Evolutionary conservation across 2,113 vertebrate species (phyloP), one percentile per base, ranked within the genome.

Genomic region (Anoplopoma fimbria): DNA sequence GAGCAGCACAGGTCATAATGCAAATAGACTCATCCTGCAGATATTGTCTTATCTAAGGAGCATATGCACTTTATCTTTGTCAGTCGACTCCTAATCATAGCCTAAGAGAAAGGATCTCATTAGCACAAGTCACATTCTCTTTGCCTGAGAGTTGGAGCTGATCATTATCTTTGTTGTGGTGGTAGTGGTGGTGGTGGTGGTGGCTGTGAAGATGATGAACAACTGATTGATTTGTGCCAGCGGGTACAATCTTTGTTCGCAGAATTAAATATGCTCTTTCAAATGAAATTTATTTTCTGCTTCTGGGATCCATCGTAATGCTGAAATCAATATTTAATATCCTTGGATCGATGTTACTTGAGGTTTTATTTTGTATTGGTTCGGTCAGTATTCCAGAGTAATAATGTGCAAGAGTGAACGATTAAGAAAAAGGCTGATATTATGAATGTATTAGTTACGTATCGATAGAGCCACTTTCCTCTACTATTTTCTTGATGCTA

Each of bases 251-350:
- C 88, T 88, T 89, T 92, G 89, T 90, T 87, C 79, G 17, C 71
- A 79, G 61, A 91, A 91, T 93, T 93, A 91, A 91, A 87, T 87
- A 91, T 93, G 90, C 88, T 90, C 82, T 89, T 92, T 93, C 82
- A 89, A 90, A 90, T 87, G 53, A 87, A 91, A 90, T 91, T 88
- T 88, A 84, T 93, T 91, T 89, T 88, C 69, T 33, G 77, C 90
- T 83, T 83, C 85, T 87, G 81, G 90, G 79, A 93, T 90, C 73
- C 77, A 81, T 88, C 87, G 83, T 90, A 77, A 91, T 89, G 77
- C 73, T 74, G 9, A 69, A 88, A 93, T 95, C 94, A 92, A 95
- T 95, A 95, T 94, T 94, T 95, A 93, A 95, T 95, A 95, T 92
- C 79, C 68, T 76, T 31, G 53, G 79, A 94, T 95, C 93, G 84